Conservation (phyloP, 2,888 invertebrate species). For the Stegophylla sp. region DNA sequence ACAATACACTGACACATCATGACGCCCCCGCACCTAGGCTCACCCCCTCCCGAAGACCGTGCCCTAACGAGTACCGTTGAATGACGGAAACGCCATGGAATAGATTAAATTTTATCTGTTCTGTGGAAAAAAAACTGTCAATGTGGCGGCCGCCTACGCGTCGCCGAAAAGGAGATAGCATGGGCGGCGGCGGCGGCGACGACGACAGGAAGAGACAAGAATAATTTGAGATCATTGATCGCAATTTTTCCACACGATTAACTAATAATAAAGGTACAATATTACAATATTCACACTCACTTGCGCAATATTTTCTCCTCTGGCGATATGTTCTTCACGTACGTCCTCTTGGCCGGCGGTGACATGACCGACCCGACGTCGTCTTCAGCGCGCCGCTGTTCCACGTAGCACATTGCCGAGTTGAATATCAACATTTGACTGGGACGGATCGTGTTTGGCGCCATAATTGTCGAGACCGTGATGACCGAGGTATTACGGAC, state of each 20-base stretch:
- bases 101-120: too few relatives aligned
- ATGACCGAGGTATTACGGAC: background rate
- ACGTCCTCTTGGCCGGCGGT: slow-evolving; percentile 72
- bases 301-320: slow-evolving; percentile 87
- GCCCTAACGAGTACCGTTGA: too few relatives aligned
- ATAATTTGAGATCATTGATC: too few relatives aligned
- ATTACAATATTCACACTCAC: slow-evolving; percentile 70
- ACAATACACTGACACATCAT: too few relatives aligned
- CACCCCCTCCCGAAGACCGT: too few relatives aligned
- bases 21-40: too few relatives aligned
- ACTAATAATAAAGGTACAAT: too few relatives aligned
- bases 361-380: background rate
- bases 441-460: slow-evolving; percentile 42
- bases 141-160: too few relatives aligned
- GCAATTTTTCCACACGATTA: background rate
- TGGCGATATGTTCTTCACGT: slow-evolving; percentile 83
- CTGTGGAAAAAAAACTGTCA: too few relatives aligned
- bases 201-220: too few relatives aligned
- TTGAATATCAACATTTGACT: slow-evolving; percentile 53
- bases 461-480: background rate
- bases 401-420: slow-evolving; percentile 42
- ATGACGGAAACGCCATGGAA: too few relatives aligned
- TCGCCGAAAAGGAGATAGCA: background rate
- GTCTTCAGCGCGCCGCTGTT: slow-evolving; percentile 14
- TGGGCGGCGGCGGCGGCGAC: too few relatives aligned